Percentiles rank a stretch among this genome's conserved stretches.
phyloP scores from a whole-genome alignment of 2,888 invertebrate species.

The Caenorhabditis auriculariae region DNA sequence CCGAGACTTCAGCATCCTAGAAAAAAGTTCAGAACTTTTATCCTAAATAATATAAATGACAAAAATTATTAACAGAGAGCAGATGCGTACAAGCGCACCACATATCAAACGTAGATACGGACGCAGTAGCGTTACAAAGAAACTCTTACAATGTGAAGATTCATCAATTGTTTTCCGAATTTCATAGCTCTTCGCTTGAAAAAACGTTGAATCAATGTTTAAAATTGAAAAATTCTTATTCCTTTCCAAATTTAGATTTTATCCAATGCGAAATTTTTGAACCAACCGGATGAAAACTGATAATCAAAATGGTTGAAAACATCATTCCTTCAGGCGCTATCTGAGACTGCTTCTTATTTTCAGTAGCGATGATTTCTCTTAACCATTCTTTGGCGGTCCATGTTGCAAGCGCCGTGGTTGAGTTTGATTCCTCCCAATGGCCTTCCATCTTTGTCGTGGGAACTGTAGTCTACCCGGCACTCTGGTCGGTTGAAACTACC shows the following conservation, averaged over 20 bases:
- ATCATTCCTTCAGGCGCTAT: conserved; percentile 61
- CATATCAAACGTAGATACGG: too few relatives aligned
- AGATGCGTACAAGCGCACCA: too few relatives aligned
- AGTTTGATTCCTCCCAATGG: conserved; percentile 59
- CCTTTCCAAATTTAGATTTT: too few relatives aligned
- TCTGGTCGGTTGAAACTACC: conserved; percentile 62
- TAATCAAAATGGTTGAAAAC: conserved; percentile 62
- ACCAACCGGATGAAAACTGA: conserved; percentile 61
- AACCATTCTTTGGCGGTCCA: conserved; percentile 63
- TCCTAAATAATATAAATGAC: too few relatives aligned
- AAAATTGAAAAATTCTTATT: too few relatives aligned
- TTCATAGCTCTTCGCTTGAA: too few relatives aligned
- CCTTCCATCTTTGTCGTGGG: conserved; percentile 41
- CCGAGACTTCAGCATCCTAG: too few relatives aligned
- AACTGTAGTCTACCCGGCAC: conserved; percentile 49
- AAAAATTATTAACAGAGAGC: too few relatives aligned
- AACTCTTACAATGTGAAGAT: too few relatives aligned
- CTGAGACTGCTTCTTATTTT: conserved; percentile 24
- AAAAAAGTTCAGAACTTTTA: not conserved
- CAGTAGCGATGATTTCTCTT: not conserved
- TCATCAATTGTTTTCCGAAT: too few relatives aligned
- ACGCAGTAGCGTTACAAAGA: too few relatives aligned
- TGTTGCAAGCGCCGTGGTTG: conserved; percentile 62
- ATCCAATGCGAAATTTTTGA: not conserved
- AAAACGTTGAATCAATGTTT: too few relatives aligned